Percentiles rank a stretch among this genome's conserved stretches.
Conservation (phyloP, 1,140 invertebrate genomes). For the Zaprionus lachaisei region DNA sequence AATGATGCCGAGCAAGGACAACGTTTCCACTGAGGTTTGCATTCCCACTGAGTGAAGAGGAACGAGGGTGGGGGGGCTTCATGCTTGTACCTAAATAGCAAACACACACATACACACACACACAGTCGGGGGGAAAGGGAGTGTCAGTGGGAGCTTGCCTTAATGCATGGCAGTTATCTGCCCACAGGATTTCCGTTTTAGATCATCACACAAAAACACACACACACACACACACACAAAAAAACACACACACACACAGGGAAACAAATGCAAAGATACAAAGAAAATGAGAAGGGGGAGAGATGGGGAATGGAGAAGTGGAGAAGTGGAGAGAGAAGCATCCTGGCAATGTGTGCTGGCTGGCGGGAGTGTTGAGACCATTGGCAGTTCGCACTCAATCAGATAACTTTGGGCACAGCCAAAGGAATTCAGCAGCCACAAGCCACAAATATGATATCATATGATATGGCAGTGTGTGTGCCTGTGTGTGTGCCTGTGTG, state of each 20-base stretch:
- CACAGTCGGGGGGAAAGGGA: background rate
- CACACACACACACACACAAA: slow-evolving; percentile 23
- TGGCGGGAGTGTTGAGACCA: slow-evolving; percentile 49
- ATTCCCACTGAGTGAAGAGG: slow-evolving; percentile 6
- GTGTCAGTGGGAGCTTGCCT: slow-evolving; percentile 19
- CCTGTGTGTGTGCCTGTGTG: slow-evolving; percentile 5
- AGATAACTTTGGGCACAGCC: slow-evolving; percentile 68
- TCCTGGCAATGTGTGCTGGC: slow-evolving; percentile 39
- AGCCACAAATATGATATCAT: slow-evolving; percentile 51
- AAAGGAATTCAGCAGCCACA: slow-evolving; percentile 66
- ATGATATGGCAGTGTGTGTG: slow-evolving; percentile 9
- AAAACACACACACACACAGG: slow-evolving; percentile 12
- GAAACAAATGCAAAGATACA: slow-evolving; percentile 7
- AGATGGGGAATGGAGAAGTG: background rate
- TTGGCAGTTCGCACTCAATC: slow-evolving; percentile 81
- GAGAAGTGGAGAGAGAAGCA: slow-evolving; percentile 1
- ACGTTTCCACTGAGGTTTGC: slow-evolving; percentile 30
- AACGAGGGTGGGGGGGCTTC: background rate
- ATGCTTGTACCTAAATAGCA: slow-evolving; percentile 43
- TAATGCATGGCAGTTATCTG: slow-evolving; percentile 75
- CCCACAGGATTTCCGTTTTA: slow-evolving; percentile 83
- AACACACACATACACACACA: slow-evolving; percentile 11
- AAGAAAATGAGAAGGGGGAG: background rate
- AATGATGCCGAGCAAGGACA: slow-evolving; percentile 41
- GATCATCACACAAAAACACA: slow-evolving; percentile 71